A percentile compares a stretch with the other conserved stretches of the same genome.
Conservation (phyloP, 2,797 vertebrate genomes). For the Buceros bicornis region DNA sequence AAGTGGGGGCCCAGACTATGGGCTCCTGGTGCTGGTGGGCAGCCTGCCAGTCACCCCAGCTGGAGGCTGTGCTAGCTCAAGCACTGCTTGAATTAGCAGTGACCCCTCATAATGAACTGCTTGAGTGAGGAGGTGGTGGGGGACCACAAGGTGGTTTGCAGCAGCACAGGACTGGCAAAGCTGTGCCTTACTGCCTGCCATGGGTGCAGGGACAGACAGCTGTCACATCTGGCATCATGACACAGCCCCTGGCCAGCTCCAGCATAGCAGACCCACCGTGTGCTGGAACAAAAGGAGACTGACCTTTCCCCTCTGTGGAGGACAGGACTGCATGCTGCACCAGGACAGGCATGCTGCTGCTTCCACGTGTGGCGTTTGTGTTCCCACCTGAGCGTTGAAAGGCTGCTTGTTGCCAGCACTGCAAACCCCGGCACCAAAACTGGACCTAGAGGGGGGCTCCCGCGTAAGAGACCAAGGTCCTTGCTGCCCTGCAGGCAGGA, state of each 20-base stretch:
- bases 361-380: rapidly evolving
- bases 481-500: neutral
- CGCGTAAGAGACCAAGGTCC: neutral
- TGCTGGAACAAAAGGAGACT: neutral
- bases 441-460: neutral
- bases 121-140: neutral
- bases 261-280: neutral
- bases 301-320: neutral
- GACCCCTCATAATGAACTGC: neutral
- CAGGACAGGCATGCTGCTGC: neutral
- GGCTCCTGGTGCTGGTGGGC: neutral
- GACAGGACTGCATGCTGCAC: rapidly evolving
- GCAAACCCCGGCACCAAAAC: neutral
- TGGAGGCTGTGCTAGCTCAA: neutral
- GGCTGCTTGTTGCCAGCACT: neutral
- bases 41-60: constrained; percentile 9
- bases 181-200: neutral
- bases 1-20: neutral
- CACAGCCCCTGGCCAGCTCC: neutral
- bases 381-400: neutral
- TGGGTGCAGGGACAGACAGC: rapidly evolving
- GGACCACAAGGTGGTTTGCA: neutral
- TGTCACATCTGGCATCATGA: rapidly evolving
- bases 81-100: neutral
- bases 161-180: neutral